Conservation (phyloP, 2,888 invertebrate species). For the Spilosoma lubricipeda region DNA sequence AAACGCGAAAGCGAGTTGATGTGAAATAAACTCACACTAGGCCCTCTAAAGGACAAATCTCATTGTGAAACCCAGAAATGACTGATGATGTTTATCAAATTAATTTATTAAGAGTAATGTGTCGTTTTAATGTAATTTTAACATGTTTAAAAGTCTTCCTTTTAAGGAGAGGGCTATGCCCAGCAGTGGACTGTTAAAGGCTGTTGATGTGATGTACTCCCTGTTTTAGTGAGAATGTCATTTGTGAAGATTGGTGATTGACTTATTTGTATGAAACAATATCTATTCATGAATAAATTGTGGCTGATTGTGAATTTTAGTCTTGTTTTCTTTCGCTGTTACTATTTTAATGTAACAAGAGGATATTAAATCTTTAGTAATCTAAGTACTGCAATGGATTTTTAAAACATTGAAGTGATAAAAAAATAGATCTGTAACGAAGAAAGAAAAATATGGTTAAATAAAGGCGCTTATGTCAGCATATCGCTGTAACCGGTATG, state of each 20-base stretch:
- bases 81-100: constrained; percentile 13
- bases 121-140: constrained; percentile 3
- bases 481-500: no score
- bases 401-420: no score
- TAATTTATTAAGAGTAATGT: constrained; percentile 2
- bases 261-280: constrained; percentile 50
- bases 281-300: constrained; percentile 50
- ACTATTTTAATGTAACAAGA: not conserved
- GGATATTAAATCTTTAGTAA: no score
- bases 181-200: no score
- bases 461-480: no score
- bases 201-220: constrained; percentile 6
- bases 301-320: constrained; percentile 33
- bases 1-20: no score
- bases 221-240: constrained; percentile 33
- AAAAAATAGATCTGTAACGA: no score
- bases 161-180: no score
- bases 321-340: not conserved
- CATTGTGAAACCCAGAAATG: constrained; percentile 10
- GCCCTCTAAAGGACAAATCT: not conserved
- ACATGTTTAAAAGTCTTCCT: constrained; percentile 6
- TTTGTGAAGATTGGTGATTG: constrained; percentile 47
- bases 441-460: no score
- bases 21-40: no score
- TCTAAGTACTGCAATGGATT: not conserved